phyloP scores from a whole-genome alignment of 2,888 invertebrate genomes.

The Leptopilina drosophilae region DNA sequence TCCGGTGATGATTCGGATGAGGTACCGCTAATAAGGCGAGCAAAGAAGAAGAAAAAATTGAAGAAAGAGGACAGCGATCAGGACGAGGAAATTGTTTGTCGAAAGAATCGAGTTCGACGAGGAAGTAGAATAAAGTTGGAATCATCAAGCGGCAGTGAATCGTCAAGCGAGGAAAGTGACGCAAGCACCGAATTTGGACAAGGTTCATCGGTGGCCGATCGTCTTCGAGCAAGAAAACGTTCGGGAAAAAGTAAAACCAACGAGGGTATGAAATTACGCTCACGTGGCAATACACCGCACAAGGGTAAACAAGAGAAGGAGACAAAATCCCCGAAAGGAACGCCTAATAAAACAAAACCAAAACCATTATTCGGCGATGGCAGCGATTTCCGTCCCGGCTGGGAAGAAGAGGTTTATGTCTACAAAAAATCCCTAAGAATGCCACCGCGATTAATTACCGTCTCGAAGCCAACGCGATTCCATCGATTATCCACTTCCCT shows the following conservation, averaged over 20 bases:
- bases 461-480: conserved; percentile 85
- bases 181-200: conserved; percentile 63
- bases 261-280: conserved; percentile 71
- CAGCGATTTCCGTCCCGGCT: conserved; percentile 86
- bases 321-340: conserved; percentile 71
- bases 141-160: conserved; percentile 71
- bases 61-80: conserved; percentile 65
- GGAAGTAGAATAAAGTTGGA: conserved; percentile 72
- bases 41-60: conserved; percentile 64
- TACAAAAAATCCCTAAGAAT: conserved; percentile 90
- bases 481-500: conserved; percentile 86
- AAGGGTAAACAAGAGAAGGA: conserved; percentile 65
- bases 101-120: conserved; percentile 68
- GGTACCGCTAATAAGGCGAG: conserved; percentile 67
- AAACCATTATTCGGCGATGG: conserved; percentile 85
- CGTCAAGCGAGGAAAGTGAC: conserved; percentile 70
- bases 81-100: conserved; percentile 67
- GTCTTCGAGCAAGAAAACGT: conserved; percentile 72
- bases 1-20: conserved; percentile 70
- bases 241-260: conserved; percentile 61
- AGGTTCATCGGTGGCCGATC: conserved; percentile 70
- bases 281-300: conserved; percentile 70
- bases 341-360: conserved; percentile 65
- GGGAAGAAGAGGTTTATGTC: conserved; percentile 90
- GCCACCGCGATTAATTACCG: conserved; percentile 88